These are phyloP conservation scores for Drosophila mauritiana DNA, from an alignment of 1,140 invertebrate genomes.

Conservation along the genomic window DNA sequence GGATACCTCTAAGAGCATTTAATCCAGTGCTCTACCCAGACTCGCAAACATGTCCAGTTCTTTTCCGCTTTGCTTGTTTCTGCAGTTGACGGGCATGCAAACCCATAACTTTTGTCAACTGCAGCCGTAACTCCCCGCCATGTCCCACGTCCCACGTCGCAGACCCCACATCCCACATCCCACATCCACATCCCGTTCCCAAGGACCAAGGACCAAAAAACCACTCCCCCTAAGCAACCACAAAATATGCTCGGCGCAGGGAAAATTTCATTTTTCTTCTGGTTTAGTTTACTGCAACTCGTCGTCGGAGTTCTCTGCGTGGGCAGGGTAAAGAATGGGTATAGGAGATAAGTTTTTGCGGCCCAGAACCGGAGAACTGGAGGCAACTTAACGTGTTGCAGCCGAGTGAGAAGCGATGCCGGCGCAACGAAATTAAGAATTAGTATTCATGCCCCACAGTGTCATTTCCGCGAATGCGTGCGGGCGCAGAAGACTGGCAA, in stretches of 20 bases:
- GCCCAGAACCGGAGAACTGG: conserved; percentile 7
- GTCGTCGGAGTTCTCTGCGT: conserved; percentile 16
- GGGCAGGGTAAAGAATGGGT: conserved; percentile 11
- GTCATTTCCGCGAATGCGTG: conserved; percentile 77
- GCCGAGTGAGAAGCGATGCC: background rate
- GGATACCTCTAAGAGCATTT: conserved; percentile 12
- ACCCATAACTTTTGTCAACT: conserved; percentile 76
- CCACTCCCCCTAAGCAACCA: conserved; percentile 44
- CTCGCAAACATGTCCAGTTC: conserved; percentile 33
- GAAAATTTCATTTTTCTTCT: conserved; percentile 67
- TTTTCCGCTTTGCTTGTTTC: conserved; percentile 41
- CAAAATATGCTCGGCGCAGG: conserved; percentile 70
- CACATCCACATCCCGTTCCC: conserved; percentile 11
- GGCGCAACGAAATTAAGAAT: conserved; percentile 76
- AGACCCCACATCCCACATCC: no score
- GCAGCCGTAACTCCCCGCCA: conserved; percentile 48
- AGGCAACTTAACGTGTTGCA: conserved; percentile 70
- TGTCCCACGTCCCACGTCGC: no score
- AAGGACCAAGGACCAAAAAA: conserved; percentile 1
- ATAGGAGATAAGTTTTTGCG: conserved; percentile 32
- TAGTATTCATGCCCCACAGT: conserved; percentile 81
- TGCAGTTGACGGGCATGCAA: conserved; percentile 69
- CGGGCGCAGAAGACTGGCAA: conserved; percentile 38
- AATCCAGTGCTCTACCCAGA: conserved; percentile 15
- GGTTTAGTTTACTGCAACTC: conserved; percentile 68